These are phyloP conservation scores for Prosapia bicincta DNA, from an alignment of 2,888 invertebrate genomes.

Conservation along the genomic window DNA sequence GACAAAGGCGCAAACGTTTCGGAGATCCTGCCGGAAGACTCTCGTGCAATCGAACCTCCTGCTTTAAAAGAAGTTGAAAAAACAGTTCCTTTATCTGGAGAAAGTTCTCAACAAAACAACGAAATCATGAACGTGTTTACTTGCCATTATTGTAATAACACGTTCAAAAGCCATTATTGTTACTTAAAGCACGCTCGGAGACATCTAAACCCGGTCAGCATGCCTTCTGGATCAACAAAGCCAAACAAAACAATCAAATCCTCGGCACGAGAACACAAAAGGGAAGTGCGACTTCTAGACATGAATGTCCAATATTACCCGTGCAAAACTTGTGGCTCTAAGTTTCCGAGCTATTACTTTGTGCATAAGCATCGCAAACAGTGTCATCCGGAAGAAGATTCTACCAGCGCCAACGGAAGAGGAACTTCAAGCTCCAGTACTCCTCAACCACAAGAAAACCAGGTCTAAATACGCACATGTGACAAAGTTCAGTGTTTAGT, in stretches of 20 bases:
- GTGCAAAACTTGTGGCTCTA: constrained; percentile 88
- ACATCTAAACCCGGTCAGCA: constrained; percentile 58
- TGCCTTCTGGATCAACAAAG: constrained; percentile 6
- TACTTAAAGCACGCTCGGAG: constrained; percentile 75
- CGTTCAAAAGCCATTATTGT: constrained; percentile 81
- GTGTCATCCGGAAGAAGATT: constrained; percentile 67
- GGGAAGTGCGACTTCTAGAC: constrained; percentile 64
- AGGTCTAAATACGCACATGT: background rate
- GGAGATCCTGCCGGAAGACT: background rate
- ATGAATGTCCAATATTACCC: constrained; percentile 89
- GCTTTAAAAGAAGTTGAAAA: background rate
- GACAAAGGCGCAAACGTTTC: constrained; percentile 4
- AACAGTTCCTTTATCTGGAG: background rate
- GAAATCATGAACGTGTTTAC: constrained; percentile 51
- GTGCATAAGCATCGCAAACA: constrained; percentile 80
- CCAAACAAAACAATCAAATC: constrained; percentile 23
- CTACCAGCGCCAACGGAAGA: background rate
- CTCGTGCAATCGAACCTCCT: background rate
- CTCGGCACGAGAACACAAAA: constrained; percentile 32
- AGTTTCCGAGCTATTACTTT: constrained; percentile 91
- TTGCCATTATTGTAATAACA: constrained; percentile 72
- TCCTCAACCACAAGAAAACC: background rate
- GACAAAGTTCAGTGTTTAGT: background rate
- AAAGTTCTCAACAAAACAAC: constrained; percentile 38
- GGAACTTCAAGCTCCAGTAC: constrained; percentile 17